Evolutionary conservation across 2,797 vertebrate genomes (phyloP).

Genomic region (Pseudochaenichthys georgianus): DNA sequence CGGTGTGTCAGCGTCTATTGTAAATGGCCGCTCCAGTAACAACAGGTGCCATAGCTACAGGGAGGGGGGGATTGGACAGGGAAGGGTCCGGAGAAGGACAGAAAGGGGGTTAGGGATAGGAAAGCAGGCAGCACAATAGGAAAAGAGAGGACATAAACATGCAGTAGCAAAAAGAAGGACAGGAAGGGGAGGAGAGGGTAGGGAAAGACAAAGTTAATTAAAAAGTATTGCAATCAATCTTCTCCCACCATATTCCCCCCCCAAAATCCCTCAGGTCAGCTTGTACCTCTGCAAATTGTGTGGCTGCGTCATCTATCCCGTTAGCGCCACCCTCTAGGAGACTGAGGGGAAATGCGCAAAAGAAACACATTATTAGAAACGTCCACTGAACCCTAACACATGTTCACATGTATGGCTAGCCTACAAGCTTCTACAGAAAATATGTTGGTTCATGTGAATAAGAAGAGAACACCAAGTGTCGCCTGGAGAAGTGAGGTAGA

Average conservation of each 20-base stretch:
- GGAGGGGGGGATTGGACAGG: not conserved
- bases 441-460: not conserved
- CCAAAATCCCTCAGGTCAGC: conserved; percentile 16
- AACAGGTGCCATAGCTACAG: conserved; percentile 91
- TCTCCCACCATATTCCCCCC: not conserved
- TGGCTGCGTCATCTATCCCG: conserved; percentile 89
- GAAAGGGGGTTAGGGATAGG: not conserved
- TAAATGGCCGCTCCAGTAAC: conserved; percentile 88
- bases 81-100: not conserved
- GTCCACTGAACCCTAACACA: conserved; percentile 22
- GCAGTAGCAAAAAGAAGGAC: not conserved
- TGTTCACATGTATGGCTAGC: conserved; percentile 4
- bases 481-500: conserved; percentile 16
- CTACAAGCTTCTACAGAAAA: conserved; percentile 1
- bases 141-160: not conserved
- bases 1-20: conserved; percentile 87
- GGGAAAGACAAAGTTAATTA: not conserved
- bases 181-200: conserved; percentile 3
- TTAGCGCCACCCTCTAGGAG: conserved; percentile 90
- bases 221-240: conserved; percentile 15
- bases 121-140: not conserved
- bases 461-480: not conserved
- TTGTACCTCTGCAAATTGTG: conserved; percentile 94
- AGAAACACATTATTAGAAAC: conserved; percentile 52
- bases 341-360: conserved; percentile 80